These are phyloP conservation scores for Mus spretus DNA, from an alignment of 2,797 vertebrate species.

Conservation along the genomic window DNA sequence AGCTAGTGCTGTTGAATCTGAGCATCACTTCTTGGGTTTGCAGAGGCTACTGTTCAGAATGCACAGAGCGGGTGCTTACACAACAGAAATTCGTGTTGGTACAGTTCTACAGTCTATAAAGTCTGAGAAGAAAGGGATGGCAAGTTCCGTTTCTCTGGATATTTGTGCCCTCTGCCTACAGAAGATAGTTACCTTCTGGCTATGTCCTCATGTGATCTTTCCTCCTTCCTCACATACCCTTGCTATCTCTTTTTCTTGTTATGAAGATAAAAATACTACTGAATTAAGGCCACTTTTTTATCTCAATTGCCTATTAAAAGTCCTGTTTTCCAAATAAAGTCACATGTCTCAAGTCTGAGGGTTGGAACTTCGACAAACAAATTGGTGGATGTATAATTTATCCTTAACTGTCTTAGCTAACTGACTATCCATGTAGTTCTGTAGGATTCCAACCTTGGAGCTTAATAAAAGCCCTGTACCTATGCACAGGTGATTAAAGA, in stretches of 20 bases:
- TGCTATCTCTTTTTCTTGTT: neutral
- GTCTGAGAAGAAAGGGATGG: neutral
- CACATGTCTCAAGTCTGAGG: neutral
- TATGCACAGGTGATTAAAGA: neutral
- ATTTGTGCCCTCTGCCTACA: neutral
- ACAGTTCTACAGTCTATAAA: neutral
- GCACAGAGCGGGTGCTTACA: neutral
- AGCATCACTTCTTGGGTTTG: neutral
- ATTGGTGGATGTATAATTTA: neutral
- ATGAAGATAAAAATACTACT: neutral
- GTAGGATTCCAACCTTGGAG: neutral
- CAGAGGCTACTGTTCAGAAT: neutral
- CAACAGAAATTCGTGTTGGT: slow-evolving; percentile 25
- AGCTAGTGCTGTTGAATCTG: neutral
- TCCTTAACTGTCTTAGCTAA: neutral
- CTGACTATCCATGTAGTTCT: neutral
- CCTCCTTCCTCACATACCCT: neutral
- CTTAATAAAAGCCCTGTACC: neutral
- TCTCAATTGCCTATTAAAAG: neutral
- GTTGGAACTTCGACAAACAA: neutral
- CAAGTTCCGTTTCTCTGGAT: neutral
- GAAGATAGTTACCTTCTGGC: neutral
- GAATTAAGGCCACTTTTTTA: neutral
- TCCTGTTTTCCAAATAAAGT: neutral
- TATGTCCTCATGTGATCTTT: neutral